phyloP scores from a whole-genome alignment of 2,113 vertebrate genomes.

The Platysteira castanea region DNA sequence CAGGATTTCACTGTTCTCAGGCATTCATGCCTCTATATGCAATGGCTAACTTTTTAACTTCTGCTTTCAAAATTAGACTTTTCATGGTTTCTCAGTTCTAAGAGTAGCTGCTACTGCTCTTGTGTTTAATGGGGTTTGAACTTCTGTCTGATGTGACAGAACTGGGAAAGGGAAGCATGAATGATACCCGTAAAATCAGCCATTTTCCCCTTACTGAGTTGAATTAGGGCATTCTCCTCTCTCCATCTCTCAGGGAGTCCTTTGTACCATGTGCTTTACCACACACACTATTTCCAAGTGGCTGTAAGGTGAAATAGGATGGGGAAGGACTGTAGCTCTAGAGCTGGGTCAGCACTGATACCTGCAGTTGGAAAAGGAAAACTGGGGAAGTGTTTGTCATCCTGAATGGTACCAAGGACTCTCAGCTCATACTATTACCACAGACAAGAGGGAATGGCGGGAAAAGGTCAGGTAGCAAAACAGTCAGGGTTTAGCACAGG shows the following conservation, averaged over 20 bases:
- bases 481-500: neutral
- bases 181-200: neutral
- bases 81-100: neutral
- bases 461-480: neutral
- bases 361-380: neutral
- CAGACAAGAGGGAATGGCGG: fast-evolving
- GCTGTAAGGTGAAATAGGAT: neutral
- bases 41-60: neutral
- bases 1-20: neutral
- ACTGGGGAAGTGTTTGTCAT: neutral
- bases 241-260: neutral
- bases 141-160: neutral
- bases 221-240: neutral
- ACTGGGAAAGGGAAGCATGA: neutral
- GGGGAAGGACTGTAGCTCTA: neutral
- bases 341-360: neutral
- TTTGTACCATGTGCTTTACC: neutral
- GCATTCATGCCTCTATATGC: neutral
- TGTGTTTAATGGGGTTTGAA: neutral
- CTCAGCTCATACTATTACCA: neutral
- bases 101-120: neutral
- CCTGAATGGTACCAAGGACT: neutral
- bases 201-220: neutral
- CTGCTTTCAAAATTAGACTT: neutral
- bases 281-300: neutral